A percentile compares a stretch with the other conserved stretches of the same genome.
Evolutionary conservation across 2,797 vertebrate species (phyloP).

Genomic region (Notamacropus eugenii): DNA sequence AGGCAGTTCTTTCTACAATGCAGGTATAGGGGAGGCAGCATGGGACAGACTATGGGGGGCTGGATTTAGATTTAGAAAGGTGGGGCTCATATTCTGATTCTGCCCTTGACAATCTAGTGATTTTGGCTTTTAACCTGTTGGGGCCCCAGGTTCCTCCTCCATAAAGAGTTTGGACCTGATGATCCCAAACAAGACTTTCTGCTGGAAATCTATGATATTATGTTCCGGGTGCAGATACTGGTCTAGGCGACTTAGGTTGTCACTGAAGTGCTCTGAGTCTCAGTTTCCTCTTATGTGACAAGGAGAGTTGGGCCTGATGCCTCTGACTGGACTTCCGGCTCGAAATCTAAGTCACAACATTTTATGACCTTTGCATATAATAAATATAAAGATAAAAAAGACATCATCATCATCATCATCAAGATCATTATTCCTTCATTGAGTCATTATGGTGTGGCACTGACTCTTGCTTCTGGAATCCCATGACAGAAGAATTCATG

Average conservation of each 20-base stretch:
- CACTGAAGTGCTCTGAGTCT: not conserved
- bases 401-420: not conserved
- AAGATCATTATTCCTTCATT: not conserved
- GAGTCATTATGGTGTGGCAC: not conserved
- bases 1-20: not conserved
- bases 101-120: not conserved
- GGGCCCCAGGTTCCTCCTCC: not conserved
- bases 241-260: not conserved
- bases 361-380: not conserved
- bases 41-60: not conserved
- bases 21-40: not conserved
- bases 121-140: not conserved
- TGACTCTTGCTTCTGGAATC: not conserved
- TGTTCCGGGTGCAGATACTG: not conserved
- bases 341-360: not conserved
- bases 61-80: not conserved
- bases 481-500: not conserved
- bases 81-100: not conserved
- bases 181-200: not conserved
- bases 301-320: not conserved
- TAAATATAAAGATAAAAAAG: not conserved
- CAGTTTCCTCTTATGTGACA: not conserved
- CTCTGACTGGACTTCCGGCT: not conserved
- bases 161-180: not conserved
- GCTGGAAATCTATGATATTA: not conserved